Evolutionary conservation across 2,797 vertebrate genomes (phyloP).

Genomic region (Silurus lanzhouensis): DNA sequence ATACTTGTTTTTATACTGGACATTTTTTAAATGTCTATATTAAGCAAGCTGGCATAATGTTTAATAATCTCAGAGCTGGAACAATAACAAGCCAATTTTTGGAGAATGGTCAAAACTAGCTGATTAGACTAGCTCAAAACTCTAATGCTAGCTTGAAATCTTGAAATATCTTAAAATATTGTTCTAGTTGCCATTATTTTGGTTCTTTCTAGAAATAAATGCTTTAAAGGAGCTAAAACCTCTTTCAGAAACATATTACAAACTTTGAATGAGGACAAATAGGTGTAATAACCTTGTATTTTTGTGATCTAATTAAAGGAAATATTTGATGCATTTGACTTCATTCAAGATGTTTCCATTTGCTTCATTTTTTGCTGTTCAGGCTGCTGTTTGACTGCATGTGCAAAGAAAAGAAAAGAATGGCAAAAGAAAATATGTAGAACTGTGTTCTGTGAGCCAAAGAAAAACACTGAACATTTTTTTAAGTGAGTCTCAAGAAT

Average conservation of each 20-base stretch:
- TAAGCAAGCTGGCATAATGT: background rate
- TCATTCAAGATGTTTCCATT: no score
- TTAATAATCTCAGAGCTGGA: background rate
- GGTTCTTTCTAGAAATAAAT: no score
- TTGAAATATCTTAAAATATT: no score
- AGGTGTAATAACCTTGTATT: no score
- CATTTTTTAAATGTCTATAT: background rate
- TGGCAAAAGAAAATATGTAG: background rate
- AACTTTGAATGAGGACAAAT: no score
- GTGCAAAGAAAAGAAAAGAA: background rate
- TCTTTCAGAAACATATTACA: no score
- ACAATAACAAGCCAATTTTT: background rate
- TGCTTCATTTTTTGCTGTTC: no score
- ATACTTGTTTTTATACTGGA: background rate
- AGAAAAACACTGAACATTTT: background rate
- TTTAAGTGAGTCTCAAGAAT: background rate
- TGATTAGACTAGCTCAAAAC: background rate
- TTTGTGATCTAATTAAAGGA: no score
- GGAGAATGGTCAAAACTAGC: background rate
- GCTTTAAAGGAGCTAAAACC: no score
- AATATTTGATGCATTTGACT: no score
- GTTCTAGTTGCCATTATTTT: no score
- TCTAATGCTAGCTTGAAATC: background rate
- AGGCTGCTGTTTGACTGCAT: background rate
- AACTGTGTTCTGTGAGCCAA: background rate